phyloP scores from a whole-genome alignment of 2,888 invertebrate genomes.

The Nebria salina region DNA sequence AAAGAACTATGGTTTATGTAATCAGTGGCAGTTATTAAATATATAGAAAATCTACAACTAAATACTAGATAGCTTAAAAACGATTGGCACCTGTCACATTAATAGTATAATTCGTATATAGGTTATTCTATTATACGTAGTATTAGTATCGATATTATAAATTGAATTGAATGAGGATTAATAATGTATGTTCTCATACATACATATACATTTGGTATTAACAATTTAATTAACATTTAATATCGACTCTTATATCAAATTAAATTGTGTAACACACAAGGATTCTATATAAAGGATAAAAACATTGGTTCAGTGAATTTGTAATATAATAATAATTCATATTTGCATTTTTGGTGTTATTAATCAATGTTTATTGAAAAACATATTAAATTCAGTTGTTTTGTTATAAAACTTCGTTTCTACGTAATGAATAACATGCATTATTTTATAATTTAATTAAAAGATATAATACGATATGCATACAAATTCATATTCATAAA shows the following conservation, averaged over 20 bases:
- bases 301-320: background rate
- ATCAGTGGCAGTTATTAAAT: too few relatives aligned
- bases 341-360: background rate
- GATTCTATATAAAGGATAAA: background rate
- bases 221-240: background rate
- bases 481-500: background rate
- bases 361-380: background rate
- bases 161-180: too few relatives aligned
- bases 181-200: background rate
- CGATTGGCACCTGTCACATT: too few relatives aligned
- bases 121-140: too few relatives aligned
- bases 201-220: background rate
- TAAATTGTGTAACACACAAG: background rate
- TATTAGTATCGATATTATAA: too few relatives aligned
- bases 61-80: too few relatives aligned
- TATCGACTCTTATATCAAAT: background rate
- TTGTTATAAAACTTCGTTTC: background rate
- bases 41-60: too few relatives aligned
- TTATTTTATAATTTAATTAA: conserved; percentile 1
- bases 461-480: background rate
- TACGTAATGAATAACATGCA: background rate
- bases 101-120: too few relatives aligned
- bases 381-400: background rate
- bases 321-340: background rate
- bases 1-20: too few relatives aligned